Conservation (phyloP, 2,888 invertebrate genomes). For the Drosophila fungiperda region DNA sequence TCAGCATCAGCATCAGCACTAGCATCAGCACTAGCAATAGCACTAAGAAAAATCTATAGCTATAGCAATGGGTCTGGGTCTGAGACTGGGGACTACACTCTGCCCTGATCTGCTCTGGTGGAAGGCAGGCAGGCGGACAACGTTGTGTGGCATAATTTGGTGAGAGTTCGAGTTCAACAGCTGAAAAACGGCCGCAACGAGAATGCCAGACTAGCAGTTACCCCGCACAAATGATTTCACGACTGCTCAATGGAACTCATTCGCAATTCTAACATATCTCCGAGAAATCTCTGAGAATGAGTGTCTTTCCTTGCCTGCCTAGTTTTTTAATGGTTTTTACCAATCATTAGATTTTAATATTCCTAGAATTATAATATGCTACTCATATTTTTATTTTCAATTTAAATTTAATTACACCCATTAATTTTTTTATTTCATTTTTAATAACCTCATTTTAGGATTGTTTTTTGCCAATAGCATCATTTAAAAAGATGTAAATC, state of each 20-base stretch:
- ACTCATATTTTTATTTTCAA: background rate
- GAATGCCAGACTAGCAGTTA: background rate
- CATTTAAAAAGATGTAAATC: background rate
- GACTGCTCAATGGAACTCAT: background rate
- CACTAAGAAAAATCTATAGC: constrained; percentile 8
- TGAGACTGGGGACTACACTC: constrained; percentile 32
- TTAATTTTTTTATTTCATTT: background rate
- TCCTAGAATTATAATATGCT: background rate
- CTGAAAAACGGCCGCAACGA: constrained; percentile 63
- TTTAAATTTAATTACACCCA: background rate
- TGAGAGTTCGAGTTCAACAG: constrained; percentile 81
- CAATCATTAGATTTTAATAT: background rate
- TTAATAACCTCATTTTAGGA: background rate
- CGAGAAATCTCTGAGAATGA: too few relatives aligned
- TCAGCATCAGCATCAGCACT: constrained; percentile 9
- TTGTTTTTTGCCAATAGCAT: background rate
- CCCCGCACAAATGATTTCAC: background rate
- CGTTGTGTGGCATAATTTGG: constrained; percentile 80
- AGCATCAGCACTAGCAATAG: constrained; percentile 8
- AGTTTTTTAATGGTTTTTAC: background rate
- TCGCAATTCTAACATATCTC: background rate
- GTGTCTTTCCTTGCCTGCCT: too few relatives aligned
- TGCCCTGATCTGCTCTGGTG: constrained; percentile 16
- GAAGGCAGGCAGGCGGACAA: constrained; percentile 34
- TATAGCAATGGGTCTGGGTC: constrained; percentile 45